phyloP scores from a whole-genome alignment of 64 coral and sea anemone species.

The Montipora cactus region DNA sequence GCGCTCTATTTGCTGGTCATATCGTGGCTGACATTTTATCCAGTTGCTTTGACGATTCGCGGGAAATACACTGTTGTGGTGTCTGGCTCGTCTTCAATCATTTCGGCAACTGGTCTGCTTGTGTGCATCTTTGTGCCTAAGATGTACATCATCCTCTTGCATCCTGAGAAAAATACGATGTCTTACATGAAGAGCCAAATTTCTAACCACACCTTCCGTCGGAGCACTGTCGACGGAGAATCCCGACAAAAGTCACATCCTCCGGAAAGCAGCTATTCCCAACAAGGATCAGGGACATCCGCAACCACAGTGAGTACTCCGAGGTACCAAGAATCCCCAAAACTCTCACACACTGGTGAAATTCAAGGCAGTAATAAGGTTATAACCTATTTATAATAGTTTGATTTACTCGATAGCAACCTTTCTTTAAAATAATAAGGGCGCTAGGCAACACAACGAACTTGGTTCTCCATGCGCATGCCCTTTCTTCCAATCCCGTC shows the following conservation, averaged over 20 bases:
- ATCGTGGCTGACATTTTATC: conserved; percentile 87
- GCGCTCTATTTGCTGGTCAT: conserved; percentile 75
- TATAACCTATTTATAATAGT: neutral
- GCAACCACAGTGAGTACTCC: neutral
- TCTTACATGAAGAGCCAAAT: conserved; percentile 81
- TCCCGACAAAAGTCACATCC: neutral
- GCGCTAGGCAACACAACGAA: too few relatives aligned
- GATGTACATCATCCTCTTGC: conserved; percentile 78
- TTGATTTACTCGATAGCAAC: neutral
- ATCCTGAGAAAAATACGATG: conserved; percentile 82
- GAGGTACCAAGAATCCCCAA: neutral
- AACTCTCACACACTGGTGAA: neutral
- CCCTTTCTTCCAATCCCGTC: too few relatives aligned
- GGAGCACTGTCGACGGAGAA: neutral
- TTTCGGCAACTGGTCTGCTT: conserved; percentile 70
- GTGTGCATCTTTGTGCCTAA: conserved; percentile 86
- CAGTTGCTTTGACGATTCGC: conserved; percentile 71
- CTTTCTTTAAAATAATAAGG: too few relatives aligned
- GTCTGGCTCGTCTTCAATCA: conserved; percentile 62
- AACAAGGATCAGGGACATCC: neutral
- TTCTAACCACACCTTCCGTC: conserved; percentile 65
- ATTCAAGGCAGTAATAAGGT: neutral
- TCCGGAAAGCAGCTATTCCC: neutral
- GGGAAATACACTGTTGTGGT: conserved; percentile 72
- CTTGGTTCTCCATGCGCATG: too few relatives aligned